phyloP scores from a whole-genome alignment of 1,140 invertebrate genomes.

The Micrasema minimum region DNA sequence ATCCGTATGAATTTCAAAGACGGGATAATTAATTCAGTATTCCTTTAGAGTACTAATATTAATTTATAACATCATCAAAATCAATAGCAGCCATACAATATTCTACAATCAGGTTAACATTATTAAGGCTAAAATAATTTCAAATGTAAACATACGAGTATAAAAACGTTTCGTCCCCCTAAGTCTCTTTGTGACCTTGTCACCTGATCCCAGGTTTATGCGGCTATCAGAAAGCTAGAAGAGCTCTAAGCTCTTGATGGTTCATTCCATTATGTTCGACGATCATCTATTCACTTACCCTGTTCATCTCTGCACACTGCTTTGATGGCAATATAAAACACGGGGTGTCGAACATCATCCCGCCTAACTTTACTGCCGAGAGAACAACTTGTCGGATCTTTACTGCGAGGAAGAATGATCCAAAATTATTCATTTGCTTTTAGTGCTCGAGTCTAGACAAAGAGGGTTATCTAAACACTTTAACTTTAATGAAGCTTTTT shows the following conservation, averaged over 20 bases:
- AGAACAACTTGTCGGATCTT: conserved; percentile 42
- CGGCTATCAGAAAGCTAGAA: conserved; percentile 42
- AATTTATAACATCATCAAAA: too few relatives aligned
- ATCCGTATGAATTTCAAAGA: conserved; percentile 14
- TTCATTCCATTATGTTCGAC: conserved; percentile 51
- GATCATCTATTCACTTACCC: conserved; percentile 42
- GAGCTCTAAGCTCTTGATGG: conserved; percentile 48
- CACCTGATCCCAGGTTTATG: conserved; percentile 47
- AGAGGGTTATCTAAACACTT: too few relatives aligned
- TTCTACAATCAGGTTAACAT: too few relatives aligned
- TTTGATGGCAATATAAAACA: conserved; percentile 53
- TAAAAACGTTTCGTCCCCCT: too few relatives aligned
- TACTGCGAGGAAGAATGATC: background rate
- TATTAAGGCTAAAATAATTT: too few relatives aligned
- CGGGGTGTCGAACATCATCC: conserved; percentile 49
- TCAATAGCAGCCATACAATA: too few relatives aligned
- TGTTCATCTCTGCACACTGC: conserved; percentile 22
- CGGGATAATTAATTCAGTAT: conserved; percentile 22
- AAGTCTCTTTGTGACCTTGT: conserved; percentile 41
- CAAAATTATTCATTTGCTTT: conserved; percentile 47
- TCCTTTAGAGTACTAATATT: too few relatives aligned
- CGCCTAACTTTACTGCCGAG: conserved; percentile 27
- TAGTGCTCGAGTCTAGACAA: conserved; percentile 3
- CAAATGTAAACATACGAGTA: too few relatives aligned
- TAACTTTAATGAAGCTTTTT: too few relatives aligned